phyloP scores from a whole-genome alignment of 2,797 vertebrate genomes.

The Lithobates pipiens region DNA sequence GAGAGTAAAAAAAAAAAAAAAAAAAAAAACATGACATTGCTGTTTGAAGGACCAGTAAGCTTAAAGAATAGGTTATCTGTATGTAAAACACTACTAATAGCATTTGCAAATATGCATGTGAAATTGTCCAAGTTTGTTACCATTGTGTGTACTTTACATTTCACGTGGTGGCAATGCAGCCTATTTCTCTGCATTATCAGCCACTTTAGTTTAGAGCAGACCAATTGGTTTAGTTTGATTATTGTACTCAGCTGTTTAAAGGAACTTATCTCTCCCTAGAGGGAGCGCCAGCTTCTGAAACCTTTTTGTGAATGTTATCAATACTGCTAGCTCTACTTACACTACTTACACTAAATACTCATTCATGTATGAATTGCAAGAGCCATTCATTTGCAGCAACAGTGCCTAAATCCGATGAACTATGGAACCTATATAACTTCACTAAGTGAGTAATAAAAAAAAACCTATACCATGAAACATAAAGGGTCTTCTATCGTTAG shows the following conservation, averaged over 20 bases:
- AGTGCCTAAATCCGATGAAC: too few species aligned
- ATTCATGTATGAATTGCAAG: too few species aligned
- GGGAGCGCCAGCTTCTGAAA: background rate
- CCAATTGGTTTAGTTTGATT: background rate
- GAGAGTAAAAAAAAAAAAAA: background rate
- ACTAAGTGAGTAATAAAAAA: too few species aligned
- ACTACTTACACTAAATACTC: too few species aligned
- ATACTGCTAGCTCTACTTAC: too few species aligned
- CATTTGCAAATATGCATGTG: background rate
- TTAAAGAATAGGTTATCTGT: background rate
- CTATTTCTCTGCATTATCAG: background rate
- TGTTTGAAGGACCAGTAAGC: constrained; percentile 5
- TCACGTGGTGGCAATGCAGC: background rate
- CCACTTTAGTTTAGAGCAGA: background rate
- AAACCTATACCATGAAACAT: too few species aligned
- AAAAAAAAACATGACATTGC: background rate
- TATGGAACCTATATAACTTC: too few species aligned
- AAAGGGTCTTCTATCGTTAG: too few species aligned
- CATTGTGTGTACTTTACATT: background rate
- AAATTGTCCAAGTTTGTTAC: background rate
- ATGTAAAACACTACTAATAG: background rate
- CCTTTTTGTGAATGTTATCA: background rate
- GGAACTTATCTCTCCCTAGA: background rate
- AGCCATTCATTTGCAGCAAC: too few species aligned
- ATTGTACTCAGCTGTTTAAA: background rate